These are phyloP conservation scores for Apogon talboti DNA, from an alignment of 2,797 vertebrate genomes.

Conservation along the genomic window DNA sequence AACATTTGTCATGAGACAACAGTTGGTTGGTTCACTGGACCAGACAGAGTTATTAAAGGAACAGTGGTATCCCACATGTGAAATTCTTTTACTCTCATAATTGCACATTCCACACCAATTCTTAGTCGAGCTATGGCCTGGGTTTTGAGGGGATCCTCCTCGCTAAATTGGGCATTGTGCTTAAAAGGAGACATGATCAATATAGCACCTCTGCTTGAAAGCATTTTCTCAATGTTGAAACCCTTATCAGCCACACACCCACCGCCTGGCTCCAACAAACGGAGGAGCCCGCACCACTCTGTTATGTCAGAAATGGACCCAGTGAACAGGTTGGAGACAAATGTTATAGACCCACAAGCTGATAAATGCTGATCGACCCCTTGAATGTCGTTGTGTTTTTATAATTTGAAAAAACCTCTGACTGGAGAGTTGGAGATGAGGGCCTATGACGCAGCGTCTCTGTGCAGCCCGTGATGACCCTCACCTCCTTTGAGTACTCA, in stretches of 20 bases:
- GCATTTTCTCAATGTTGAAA: slow-evolving; percentile 4
- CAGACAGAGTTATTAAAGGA: too few relatives aligned
- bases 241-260: slow-evolving; percentile 9
- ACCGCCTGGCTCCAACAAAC: slow-evolving; percentile 13
- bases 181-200: slow-evolving; percentile 10
- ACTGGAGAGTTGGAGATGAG: slow-evolving; percentile 13
- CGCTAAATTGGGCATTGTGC: too few relatives aligned
- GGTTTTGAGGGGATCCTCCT: too few relatives aligned
- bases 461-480: slow-evolving; percentile 24
- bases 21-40: neutral
- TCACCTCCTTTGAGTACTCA: slow-evolving; percentile 17
- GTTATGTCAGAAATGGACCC: slow-evolving; percentile 16
- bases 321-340: slow-evolving; percentile 21
- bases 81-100: too few relatives aligned
- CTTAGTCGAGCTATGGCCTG: too few relatives aligned
- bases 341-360: slow-evolving; percentile 16
- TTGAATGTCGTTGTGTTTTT: slow-evolving; percentile 23
- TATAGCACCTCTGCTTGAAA: neutral
- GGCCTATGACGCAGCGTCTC: slow-evolving; percentile 18
- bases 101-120: too few relatives aligned
- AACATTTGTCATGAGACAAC: neutral
- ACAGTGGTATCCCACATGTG: too few relatives aligned
- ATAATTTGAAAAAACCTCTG: slow-evolving; percentile 21
- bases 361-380: slow-evolving; percentile 17
- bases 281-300: neutral